Base-by-base conservation (phyloP, 2,113 vertebrate species). In the Pluvialis apricaria region DNA sequence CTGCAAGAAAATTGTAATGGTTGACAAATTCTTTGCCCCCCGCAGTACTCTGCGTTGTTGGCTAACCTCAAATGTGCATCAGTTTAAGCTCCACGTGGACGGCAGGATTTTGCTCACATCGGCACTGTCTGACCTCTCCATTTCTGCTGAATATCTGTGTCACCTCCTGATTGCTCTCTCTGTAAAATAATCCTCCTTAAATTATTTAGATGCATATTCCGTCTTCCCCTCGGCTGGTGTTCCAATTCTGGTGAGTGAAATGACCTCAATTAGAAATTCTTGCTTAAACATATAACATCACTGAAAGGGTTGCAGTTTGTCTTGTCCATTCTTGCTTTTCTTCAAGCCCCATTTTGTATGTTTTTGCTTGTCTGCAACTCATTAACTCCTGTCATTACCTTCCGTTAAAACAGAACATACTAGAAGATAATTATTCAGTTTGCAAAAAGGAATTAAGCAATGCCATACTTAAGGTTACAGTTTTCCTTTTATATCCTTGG, bases 211-310 rank as follows among this genome's bases (percentile, higher is more conserved):
- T 92, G 87, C 71, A 66, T 92, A 92, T 92, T 95, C 78, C 2
- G 44, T 75, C 70, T 92, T 94, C 88, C 95, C 77, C 91, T 97
- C 13, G 2, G 94, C 89, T 94, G 82, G 57, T 92, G 92, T 58
- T 95, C 94, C 87, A 92, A 89, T 96, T 97, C 89, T 92, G 84
- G n/a, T 36, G 73, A 91, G 66, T 28, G 49, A 94, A 82, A 94
- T 96, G 91, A 94, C 95, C 97, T 95, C 97, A 96, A 91, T 97
- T 97, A 97, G 84, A 90, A 95, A 95, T 94, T 96, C 95, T 92
- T 95, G 58, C 84, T 95, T 94, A 97, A 95, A 92, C 76, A 58
- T 38, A 86, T 88, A 92, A 24, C 86, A 95, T 85, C 87, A 88
- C 45, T 49, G 84, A 73, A 54, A 52, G 21, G 15, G 14, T 32